Base-by-base conservation (phyloP, 2,888 invertebrate genomes). In the Thecophora atra region DNA sequence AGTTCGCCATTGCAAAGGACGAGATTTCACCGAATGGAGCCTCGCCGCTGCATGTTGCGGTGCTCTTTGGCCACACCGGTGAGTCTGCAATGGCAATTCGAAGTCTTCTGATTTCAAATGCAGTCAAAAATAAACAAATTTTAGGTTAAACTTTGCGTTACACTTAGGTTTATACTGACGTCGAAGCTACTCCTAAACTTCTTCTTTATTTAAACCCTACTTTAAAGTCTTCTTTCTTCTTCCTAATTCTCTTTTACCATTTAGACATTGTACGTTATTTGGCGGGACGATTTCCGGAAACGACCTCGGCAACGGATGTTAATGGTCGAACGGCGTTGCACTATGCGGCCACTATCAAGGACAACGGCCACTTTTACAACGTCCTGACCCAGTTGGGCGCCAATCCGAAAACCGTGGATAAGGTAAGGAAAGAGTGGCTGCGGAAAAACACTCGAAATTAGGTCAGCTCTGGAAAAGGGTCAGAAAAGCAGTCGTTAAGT, bases 1-100 rank as follows among this genome's bases (percentile, higher is more conserved):
- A 96, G 89, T 94, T 97, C 83, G 96, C 96, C 1, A 91, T 95
- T 74, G 96, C 97, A 24, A 91, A 93, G 78, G 95, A 97, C 85
- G 91, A 92, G 73, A 89, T 91, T 77, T 93, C 94, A n/a, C 91
- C 93, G 0, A 91, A 93, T 79, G 94, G 95, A 3, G 92, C 95
- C 24, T 93, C 95, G 3, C 95, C 96, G 0, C 88, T 97, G 73
- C 97, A 97, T 85, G 93, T 94, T 15, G 95, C 96, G 1, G 92
- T 93, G 0, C 88, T 95, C 74, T 94, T 94, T 86, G 95, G 95
- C 30, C 93, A 94, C 86, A 93, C 93, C 8, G 93, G 93, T 85
- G 90, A 79, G 80, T 76, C 30, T 15, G 6, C n/a, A 37, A 37
- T 37, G 11, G 37, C 6, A 37, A 37, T 37, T 2, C 37, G 11